Evolutionary conservation across 2,888 invertebrate genomes (phyloP), one percentile per base, ranked within the genome.

Genomic region (Norana najaformis): DNA sequence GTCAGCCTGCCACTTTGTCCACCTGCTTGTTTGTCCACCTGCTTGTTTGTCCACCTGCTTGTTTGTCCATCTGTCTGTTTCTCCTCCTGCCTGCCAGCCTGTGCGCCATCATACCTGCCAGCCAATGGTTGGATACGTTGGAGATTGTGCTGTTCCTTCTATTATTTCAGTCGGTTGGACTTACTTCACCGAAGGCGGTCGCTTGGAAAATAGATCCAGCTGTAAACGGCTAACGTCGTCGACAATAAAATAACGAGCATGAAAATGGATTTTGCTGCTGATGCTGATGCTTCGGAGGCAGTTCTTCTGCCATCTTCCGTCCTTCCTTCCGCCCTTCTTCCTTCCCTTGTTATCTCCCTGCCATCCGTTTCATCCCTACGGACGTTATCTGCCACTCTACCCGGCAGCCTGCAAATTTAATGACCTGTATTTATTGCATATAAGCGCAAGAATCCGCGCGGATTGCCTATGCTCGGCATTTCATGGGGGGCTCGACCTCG

Each of bases 181-280:
- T n/a, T 69, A 5, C 11, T 69, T 69, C 30, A 69, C 69, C 69
- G 69, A n/a, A n/a, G 69, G 69, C 69, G 69, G 30, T 69, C 69
- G 69, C 30, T n/a, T n/a, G 69, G 69, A 69, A 69, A 69, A 69
- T n/a, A 69, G 47, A 8, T 69, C 30, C 69, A n/a, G 69, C 69
- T 69, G 69, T 69, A 69, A 69, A 69, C 69, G 69, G 69, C 69
- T 69, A 2, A 47, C 69, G 69, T 69, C 69, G 69, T 69, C n/a
- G 69, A n/a, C 69, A n/a, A 69, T n/a, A 69, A 69, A 69, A 69
- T 69, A 69, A 69, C n/a, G 69, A 69, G 69, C 69, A 69, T 30
- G 2, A 69, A 69, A 69, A 69, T 69, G n/a, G 69, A 30, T 69
- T 69, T n/a, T n/a, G 69, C 23, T 53, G 23, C 53, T 30, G 53